A percentile compares a stretch with the other conserved stretches of the same genome.
Conservation (phyloP, 2,113 vertebrate species). For the Tor tambroides region DNA sequence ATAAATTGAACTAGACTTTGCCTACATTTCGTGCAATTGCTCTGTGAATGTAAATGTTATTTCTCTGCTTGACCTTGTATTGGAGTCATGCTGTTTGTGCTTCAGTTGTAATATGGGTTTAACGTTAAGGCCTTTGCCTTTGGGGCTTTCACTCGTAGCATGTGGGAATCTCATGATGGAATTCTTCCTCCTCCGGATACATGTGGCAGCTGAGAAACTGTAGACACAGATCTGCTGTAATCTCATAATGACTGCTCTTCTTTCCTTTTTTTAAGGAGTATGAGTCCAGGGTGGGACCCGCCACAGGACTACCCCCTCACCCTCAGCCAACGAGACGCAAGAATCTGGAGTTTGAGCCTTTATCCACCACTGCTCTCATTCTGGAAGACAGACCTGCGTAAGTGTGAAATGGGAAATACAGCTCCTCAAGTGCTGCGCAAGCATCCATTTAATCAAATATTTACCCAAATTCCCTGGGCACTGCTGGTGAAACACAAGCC, state of each 20-base stretch:
- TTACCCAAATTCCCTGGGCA: not conserved
- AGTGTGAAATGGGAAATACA: constrained; percentile 63
- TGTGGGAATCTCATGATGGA: constrained; percentile 14
- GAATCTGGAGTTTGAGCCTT: constrained; percentile 86
- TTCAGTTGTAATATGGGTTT: not conserved
- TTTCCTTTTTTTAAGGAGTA: constrained; percentile 74
- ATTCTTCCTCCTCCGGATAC: not conserved
- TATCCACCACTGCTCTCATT: constrained; percentile 87
- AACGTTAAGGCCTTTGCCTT: not conserved
- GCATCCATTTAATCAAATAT: constrained; percentile 31
- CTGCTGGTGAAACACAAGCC: not conserved
- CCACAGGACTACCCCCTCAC: constrained; percentile 73
- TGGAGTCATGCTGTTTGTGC: not conserved
- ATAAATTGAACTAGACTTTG: not conserved
- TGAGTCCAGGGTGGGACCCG: constrained; percentile 80
- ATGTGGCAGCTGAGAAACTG: not conserved
- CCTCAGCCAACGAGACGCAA: constrained; percentile 75
- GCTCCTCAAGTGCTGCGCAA: constrained; percentile 41
- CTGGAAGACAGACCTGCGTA: constrained; percentile 87
- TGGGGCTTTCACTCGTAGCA: not conserved
- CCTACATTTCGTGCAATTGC: not conserved
- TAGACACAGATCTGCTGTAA: constrained; percentile 31
- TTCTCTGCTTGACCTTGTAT: not conserved
- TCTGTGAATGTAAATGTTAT: not conserved
- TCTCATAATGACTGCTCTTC: constrained; percentile 61